phyloP scores from a whole-genome alignment of 2,113 vertebrate genomes.

The Podarcis raffonei region DNA sequence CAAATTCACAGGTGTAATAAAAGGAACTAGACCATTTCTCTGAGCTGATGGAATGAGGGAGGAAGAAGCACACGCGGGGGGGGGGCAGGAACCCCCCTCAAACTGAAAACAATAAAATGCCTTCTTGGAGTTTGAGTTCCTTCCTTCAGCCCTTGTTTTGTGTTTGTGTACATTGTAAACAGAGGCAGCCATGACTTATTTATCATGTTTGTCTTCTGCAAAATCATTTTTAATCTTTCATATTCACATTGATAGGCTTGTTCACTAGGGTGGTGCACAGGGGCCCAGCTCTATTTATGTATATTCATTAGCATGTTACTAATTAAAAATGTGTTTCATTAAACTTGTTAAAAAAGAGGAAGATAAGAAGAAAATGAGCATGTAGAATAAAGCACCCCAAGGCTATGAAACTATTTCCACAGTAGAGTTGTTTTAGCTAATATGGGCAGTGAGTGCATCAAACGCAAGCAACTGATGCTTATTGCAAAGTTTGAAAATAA shows the following conservation, averaged over 20 bases:
- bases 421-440: conserved; percentile 70
- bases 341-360: conserved; percentile 69
- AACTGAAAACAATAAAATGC: conserved; percentile 29
- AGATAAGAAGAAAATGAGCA: conserved; percentile 63
- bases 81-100: not conserved
- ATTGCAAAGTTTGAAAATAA: conserved; percentile 59
- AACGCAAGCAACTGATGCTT: conserved; percentile 68
- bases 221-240: conserved; percentile 65
- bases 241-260: conserved; percentile 55
- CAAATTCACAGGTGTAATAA: conserved; percentile 42
- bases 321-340: conserved; percentile 80
- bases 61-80: not conserved
- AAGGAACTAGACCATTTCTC: conserved; percentile 55
- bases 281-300: conserved; percentile 70
- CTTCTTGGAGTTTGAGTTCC: not conserved
- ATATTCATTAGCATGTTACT: conserved; percentile 71
- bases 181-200: conserved; percentile 66
- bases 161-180: conserved; percentile 61
- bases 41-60: conserved; percentile 41
- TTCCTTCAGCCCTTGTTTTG: conserved; percentile 43
- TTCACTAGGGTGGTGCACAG: conserved; percentile 41
- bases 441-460: conserved; percentile 70
- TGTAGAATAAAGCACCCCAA: conserved; percentile 62
- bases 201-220: conserved; percentile 63
- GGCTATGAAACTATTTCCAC: conserved; percentile 66